Base-by-base conservation (phyloP, 2,113 vertebrate species). In the Myocastor coypus region DNA sequence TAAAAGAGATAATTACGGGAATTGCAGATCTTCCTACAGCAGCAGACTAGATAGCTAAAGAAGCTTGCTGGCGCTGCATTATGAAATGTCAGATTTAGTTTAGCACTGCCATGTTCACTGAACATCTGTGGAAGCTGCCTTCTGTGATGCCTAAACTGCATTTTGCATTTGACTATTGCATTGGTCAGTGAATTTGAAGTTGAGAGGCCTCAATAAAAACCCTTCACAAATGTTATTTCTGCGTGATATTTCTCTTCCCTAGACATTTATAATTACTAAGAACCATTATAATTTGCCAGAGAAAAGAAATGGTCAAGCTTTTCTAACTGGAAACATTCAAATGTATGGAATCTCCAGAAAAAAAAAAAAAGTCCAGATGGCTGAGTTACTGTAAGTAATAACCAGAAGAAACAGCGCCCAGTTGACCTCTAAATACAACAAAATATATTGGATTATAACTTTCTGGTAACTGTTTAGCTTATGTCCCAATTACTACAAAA, bases 381-480 rank as follows among this genome's bases (percentile, higher is more conserved):
- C 22, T 91, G 37, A 92, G 77, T 52, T 96, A 97, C 91, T 93
- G 69, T 96, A 94, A 93, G 85, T 97, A 83, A 96, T 94, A 92
- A 93, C 37, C 46, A n/a, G 92, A 26, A 92, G 52, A 92, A 95
- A 80, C 95, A 95, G 37, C 87, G 85, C 94, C 96, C 64, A 59
- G 63, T 94, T 95, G 78, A 89, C 93, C 92, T 97, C 73, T 89
- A 92, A 98, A 83, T 77, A 5, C 50, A 96, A 81, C 52, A 92
- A 37, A 96, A 89, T 90, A 59, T 83, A 78, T 96, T 94, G 68
- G 40, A 94, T 92, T 94, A 80, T 96, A 94, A 92, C 37, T 97
- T 95, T 81, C 57, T 83, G 22, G 11, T 96, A 73, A 95, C 83
- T 96, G 19, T 83, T 91, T 66, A 91, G 77, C 17, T 93, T 55